Evolutionary conservation across 1,140 invertebrate species (phyloP).

Genomic region (Popillia japonica): DNA sequence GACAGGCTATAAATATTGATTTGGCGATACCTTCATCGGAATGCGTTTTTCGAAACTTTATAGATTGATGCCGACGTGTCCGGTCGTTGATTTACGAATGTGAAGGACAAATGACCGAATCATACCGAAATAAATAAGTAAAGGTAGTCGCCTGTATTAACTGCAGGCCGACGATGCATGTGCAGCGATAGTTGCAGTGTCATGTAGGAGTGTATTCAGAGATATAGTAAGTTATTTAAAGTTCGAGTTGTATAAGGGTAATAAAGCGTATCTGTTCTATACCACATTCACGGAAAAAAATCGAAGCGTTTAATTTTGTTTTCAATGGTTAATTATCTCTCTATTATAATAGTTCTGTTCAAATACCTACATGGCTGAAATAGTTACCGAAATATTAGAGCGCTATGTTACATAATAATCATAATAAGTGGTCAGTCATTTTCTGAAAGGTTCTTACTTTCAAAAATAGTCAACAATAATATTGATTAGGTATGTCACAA

Average conservation of each 20-base stretch:
- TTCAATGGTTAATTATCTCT: too few species aligned
- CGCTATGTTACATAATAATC: too few species aligned
- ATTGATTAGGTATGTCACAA: too few species aligned
- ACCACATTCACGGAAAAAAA: too few species aligned
- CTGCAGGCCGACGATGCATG: neutral
- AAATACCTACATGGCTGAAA: neutral
- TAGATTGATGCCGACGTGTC: constrained; percentile 28
- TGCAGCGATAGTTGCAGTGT: neutral
- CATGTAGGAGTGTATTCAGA: neutral
- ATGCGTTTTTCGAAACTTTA: constrained; percentile 40
- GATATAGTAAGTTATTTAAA: neutral
- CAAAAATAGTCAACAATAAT: too few species aligned
- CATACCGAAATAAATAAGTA: neutral
- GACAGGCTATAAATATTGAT: constrained; percentile 47
- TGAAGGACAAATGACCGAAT: constrained; percentile 21
- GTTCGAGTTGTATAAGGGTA: neutral
- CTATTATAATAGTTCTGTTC: too few species aligned
- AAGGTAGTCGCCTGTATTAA: neutral
- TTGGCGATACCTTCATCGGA: constrained; percentile 41
- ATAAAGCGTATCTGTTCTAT: too few species aligned
- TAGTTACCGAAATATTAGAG: too few species aligned
- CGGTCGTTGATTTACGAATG: constrained; percentile 31
- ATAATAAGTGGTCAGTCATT: too few species aligned
- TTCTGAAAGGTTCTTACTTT: too few species aligned
- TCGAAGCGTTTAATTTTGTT: too few species aligned